These are phyloP conservation scores for Tamandua tetradactyla DNA, from an alignment of 2,797 vertebrate genomes.

Conservation along the genomic window DNA sequence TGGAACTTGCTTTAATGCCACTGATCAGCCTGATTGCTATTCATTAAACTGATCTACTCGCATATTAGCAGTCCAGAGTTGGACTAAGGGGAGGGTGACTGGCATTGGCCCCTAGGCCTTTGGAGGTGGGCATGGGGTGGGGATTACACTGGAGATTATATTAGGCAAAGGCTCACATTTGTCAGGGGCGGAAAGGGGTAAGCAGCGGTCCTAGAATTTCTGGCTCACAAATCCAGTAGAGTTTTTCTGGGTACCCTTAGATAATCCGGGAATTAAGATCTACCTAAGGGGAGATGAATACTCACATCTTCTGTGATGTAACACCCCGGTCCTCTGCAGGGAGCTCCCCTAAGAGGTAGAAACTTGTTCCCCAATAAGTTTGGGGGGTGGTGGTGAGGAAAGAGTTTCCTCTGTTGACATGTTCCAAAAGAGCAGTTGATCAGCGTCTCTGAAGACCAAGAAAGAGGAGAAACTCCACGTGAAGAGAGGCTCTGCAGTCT, in stretches of 20 bases:
- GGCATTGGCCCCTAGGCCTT: background rate
- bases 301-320: constrained; percentile 87
- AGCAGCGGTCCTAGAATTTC: background rate
- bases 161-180: background rate
- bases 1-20: background rate
- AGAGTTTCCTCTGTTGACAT: constrained; percentile 83
- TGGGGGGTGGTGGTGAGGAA: constrained; percentile 81
- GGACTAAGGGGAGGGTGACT: background rate
- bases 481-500: background rate
- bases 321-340: constrained; percentile 85
- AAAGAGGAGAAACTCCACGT: background rate
- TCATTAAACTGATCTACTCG: background rate
- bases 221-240: background rate
- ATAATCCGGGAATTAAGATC: background rate
- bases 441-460: constrained; percentile 57
- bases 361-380: constrained; percentile 85
- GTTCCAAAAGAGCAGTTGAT: constrained; percentile 85
- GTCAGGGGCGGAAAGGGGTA: background rate
- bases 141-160: too few relatives aligned
- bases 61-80: background rate
- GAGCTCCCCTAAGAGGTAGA: constrained; percentile 30
- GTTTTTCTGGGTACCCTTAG: background rate
- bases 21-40: background rate
- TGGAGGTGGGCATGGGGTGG: background rate
- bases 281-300: background rate